Base-by-base conservation (phyloP, 2,113 vertebrate genomes). In the Entelurus aequoreus region DNA sequence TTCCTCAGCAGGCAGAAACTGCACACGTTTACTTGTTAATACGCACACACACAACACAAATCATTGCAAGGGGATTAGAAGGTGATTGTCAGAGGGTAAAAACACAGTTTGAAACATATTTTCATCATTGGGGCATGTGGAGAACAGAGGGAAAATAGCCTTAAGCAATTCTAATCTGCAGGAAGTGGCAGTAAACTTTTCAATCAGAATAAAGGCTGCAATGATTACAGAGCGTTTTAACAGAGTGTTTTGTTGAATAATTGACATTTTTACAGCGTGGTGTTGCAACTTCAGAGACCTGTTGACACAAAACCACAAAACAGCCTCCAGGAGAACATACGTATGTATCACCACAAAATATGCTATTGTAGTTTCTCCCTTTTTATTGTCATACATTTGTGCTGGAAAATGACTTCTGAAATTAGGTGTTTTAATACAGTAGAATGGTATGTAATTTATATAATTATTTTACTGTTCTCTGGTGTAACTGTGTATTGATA, bases 171-270 rank as follows among this genome's bases (percentile, higher is more conserved):
- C 38, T 57, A 57, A 57, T 57, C 55, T 6, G 55, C 55, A 6
- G 10, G 10, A 9, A 46, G 12, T 40, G 38, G 42, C 42, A 46
- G 42, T 12, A 21, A 57, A 57, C 55, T 57, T 57, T 57, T 57
- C 38, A 44, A 21, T 57, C 37, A 44, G 16, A 35, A 8, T 28
- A 13, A 6, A 56, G 46, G 50, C 35, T 4, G 38, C 42, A 12
- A 46, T 46, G 10, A 46, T 46, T 12, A 46, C 52, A 36, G 15
- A 49, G 48, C 6, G 11, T 38, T 28, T 48, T 46, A n/a, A 47
- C 47, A 62, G 58, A 56, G 50, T 54, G 49, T 46, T 53, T 36
- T 15, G 49, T 48, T 49, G 65, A 64, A 60, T 64, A 52, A 54
- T 64, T 60, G 48, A 62, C 35, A 51, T 67, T 38, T 72, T 40